Percentiles rank a stretch among this genome's conserved stretches.
Evolutionary conservation across 2,113 vertebrate genomes (phyloP).

Genomic region (Riparia riparia): DNA sequence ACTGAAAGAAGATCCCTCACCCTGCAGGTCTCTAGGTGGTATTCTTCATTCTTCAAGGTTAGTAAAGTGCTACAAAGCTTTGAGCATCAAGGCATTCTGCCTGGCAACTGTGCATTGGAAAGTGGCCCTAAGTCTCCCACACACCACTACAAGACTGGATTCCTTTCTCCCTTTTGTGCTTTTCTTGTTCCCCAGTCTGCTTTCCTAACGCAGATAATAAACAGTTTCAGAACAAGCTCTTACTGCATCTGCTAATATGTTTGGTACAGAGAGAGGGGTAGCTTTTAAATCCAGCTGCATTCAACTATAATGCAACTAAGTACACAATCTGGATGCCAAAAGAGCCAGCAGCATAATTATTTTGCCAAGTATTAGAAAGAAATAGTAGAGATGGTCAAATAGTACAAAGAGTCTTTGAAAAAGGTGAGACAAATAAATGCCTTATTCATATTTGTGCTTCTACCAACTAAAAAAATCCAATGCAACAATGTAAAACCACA

Average conservation of each 20-base stretch:
- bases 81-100: background rate
- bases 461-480: background rate
- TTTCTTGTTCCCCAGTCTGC: background rate
- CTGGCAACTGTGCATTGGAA: background rate
- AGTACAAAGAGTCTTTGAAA: background rate
- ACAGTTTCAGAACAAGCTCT: background rate
- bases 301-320: background rate
- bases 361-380: background rate
- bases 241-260: fast-evolving
- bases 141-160: background rate
- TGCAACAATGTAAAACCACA: background rate
- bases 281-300: background rate
- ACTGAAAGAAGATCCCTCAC: background rate
- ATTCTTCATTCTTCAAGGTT: background rate
- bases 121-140: background rate
- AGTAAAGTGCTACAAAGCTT: background rate
- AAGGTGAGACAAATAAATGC: background rate
- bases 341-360: background rate
- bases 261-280: background rate
- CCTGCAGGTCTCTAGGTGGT: background rate
- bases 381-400: background rate
- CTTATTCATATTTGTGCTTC: background rate
- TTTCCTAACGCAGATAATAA: background rate
- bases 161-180: background rate
- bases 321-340: background rate